A percentile compares a stretch with the other conserved stretches of the same genome.
Conservation (phyloP, 2,888 invertebrate species). For the Andricus curvator region DNA sequence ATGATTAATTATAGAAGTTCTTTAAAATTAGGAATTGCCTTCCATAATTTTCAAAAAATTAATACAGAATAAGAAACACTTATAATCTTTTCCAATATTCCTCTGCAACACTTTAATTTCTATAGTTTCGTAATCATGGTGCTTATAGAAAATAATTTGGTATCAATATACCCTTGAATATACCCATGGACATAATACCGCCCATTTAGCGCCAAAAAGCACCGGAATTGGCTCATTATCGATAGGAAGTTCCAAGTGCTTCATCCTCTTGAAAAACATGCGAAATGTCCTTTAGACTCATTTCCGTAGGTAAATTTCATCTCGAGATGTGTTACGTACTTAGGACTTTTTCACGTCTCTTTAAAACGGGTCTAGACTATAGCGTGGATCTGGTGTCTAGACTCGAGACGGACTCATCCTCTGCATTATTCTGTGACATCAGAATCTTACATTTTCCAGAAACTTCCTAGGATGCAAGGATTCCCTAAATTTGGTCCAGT, state of each 20-base stretch:
- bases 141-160: background rate
- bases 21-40: no score
- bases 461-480: constrained; percentile 38
- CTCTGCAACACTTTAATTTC: no score
- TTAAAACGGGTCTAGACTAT: constrained; percentile 35
- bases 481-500: constrained; percentile 22
- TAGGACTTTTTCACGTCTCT: constrained; percentile 23
- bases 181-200: background rate
- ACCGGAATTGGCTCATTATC: constrained; percentile 36
- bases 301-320: constrained; percentile 11
- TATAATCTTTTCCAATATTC: no score
- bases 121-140: no score
- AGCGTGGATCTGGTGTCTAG: constrained; percentile 34
- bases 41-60: no score
- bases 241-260: constrained; percentile 31
- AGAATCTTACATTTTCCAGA: constrained; percentile 36
- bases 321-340: constrained; percentile 31
- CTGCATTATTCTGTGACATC: constrained; percentile 17
- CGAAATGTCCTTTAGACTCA: constrained; percentile 19
- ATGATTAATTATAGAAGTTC: no score
- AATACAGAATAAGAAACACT: no score
- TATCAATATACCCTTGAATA: background rate
- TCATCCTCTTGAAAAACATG: constrained; percentile 27
- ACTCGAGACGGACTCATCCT: constrained; percentile 31
- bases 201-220: background rate